phyloP scores from a whole-genome alignment of 2,888 invertebrate species.

The Thera britannica region DNA sequence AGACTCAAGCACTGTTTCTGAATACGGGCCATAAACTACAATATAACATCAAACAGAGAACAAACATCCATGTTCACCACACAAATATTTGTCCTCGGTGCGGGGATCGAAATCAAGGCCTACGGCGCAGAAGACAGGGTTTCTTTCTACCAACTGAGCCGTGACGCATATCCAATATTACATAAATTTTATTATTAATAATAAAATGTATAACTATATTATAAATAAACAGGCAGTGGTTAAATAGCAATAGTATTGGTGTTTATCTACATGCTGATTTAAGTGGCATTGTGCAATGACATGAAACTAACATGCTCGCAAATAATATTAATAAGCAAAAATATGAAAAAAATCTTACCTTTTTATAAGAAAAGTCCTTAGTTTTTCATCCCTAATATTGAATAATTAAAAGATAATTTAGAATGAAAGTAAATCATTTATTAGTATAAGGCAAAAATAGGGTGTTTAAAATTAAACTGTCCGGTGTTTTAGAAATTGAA shows the following conservation, averaged over 20 bases:
- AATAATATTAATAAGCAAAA: conserved; percentile 57
- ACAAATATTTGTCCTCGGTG: too few species aligned
- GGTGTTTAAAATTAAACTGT: conserved; percentile 40
- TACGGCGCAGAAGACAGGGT: too few species aligned
- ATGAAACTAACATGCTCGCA: conserved; percentile 60
- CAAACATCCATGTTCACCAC: too few species aligned
- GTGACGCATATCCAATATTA: too few species aligned
- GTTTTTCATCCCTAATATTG: conserved; percentile 17
- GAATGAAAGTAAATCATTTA: conserved; percentile 63
- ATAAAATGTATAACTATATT: too few species aligned
- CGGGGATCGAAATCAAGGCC: too few species aligned
- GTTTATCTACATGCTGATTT: conserved; percentile 30
- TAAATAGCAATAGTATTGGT: conserved; percentile 35
- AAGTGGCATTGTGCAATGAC: conserved; percentile 28
- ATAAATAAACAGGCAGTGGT: conserved; percentile 11
- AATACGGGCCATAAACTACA: too few species aligned
- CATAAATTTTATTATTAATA: too few species aligned
- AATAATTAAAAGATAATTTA: conserved; percentile 50
- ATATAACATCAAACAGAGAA: too few species aligned
- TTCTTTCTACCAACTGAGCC: too few species aligned
- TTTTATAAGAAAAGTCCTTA: conserved; percentile 29
- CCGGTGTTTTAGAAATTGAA: conserved; percentile 32
- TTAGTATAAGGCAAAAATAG: conserved; percentile 73
- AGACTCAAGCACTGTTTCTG: too few species aligned
- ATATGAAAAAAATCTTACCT: conserved; percentile 56